Percentiles rank a stretch among this genome's conserved stretches.
Conservation (phyloP, 2,113 vertebrate genomes). For the Platanista minor region DNA sequence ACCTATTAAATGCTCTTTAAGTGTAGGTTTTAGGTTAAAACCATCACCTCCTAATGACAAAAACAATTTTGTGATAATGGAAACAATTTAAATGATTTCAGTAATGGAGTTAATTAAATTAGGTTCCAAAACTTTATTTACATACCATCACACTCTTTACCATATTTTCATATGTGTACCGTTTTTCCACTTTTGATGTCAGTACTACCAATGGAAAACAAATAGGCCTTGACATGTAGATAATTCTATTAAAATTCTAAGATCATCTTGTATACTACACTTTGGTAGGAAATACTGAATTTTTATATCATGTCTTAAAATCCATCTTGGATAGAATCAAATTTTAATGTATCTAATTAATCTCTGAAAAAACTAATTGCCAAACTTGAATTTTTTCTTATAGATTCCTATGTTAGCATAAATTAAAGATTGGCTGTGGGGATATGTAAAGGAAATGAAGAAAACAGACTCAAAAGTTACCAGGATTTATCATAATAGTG, state of each 20-base stretch:
- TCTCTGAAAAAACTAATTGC: background rate
- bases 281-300: background rate
- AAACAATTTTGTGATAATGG: background rate
- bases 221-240: background rate
- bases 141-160: background rate
- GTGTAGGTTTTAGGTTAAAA: background rate
- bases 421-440: background rate
- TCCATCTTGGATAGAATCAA: background rate
- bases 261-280: background rate
- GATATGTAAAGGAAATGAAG: background rate
- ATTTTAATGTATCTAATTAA: background rate
- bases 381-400: background rate
- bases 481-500: background rate
- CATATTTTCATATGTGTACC: background rate
- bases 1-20: background rate
- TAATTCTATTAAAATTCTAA: background rate
- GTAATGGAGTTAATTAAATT: background rate
- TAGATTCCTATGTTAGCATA: background rate
- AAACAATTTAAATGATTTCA: constrained; percentile 17
- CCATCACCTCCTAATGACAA: background rate
- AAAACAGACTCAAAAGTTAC: background rate
- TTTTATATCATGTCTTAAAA: constrained; percentile 1
- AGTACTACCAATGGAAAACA: background rate
- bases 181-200: background rate
- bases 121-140: background rate